Conservation (phyloP, 1,140 invertebrate species). For the Archegozetes longisetosus region DNA sequence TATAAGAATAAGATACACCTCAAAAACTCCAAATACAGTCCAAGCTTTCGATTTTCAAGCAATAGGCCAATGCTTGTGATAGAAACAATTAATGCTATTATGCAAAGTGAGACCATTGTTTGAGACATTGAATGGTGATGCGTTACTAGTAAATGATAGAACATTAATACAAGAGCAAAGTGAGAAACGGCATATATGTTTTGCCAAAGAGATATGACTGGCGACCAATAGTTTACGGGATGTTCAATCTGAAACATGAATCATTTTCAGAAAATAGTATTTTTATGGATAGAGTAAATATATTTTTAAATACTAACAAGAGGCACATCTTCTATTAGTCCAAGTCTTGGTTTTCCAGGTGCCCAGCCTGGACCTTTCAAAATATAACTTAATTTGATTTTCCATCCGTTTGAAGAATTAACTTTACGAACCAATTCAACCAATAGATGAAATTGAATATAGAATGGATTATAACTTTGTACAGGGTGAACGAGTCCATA, state of each 20-base stretch:
- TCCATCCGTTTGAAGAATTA: neutral
- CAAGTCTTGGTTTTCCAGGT: constrained; percentile 15
- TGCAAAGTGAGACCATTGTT: constrained; percentile 4
- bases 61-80: constrained; percentile 15
- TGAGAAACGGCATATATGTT: constrained; percentile 18
- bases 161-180: constrained; percentile 13
- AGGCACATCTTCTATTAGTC: constrained; percentile 13
- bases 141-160: constrained; percentile 17
- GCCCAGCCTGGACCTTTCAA: constrained; percentile 20
- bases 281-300: too few species aligned
- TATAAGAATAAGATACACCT: neutral
- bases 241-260: constrained; percentile 23
- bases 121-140: constrained; percentile 3
- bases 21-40: neutral
- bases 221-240: constrained; percentile 17
- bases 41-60: constrained; percentile 11
- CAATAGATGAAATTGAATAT: constrained; percentile 27
- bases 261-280: too few species aligned
- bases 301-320: too few species aligned
- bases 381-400: too few species aligned
- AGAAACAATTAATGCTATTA: constrained; percentile 4
- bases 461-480: constrained; percentile 56
- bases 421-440: constrained; percentile 13
- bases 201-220: constrained; percentile 5
- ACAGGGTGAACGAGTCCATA: constrained; percentile 69